These are phyloP conservation scores for Drosophila paracracens DNA, from an alignment of 2,888 invertebrate genomes.

Conservation along the genomic window DNA sequence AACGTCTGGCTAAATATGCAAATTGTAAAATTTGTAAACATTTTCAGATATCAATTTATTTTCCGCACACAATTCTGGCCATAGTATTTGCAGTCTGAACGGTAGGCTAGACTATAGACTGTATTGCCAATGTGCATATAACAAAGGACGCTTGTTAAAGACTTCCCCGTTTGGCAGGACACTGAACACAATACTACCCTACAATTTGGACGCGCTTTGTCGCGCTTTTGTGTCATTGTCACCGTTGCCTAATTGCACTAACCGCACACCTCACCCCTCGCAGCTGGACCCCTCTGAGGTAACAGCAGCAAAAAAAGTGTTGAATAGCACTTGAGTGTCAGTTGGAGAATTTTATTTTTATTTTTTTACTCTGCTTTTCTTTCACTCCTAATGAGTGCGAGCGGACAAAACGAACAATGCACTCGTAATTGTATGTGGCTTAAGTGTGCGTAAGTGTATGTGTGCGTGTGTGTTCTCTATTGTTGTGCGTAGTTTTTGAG, in stretches of 20 bases:
- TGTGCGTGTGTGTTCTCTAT: constrained; percentile 37
- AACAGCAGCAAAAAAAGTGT: constrained; percentile 42
- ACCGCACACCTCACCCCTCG: constrained; percentile 47
- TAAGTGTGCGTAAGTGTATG: constrained; percentile 16
- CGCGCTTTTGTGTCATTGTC: constrained; percentile 80
- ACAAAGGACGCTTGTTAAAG: constrained; percentile 74
- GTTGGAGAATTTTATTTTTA: constrained; percentile 26
- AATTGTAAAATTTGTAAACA: constrained; percentile 56
- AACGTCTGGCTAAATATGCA: constrained; percentile 62
- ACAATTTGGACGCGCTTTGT: constrained; percentile 62
- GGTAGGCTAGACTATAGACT: background rate
- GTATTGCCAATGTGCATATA: background rate
- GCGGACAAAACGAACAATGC: constrained; percentile 71
- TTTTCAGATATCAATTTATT: constrained; percentile 51
- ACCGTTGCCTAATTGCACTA: constrained; percentile 77
- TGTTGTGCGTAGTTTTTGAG: constrained; percentile 62
- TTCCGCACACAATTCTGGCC: constrained; percentile 23
- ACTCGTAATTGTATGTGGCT: constrained; percentile 72
- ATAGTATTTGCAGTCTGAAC: constrained; percentile 4
- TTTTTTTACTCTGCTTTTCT: constrained; percentile 18
- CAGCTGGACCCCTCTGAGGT: constrained; percentile 2
- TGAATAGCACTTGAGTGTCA: constrained; percentile 73
- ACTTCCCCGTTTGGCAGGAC: constrained; percentile 39
- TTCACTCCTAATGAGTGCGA: constrained; percentile 56
- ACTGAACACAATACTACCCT: constrained; percentile 14